phyloP scores from a whole-genome alignment of 1,140 invertebrate species.

The Armadillidium nasatum region DNA sequence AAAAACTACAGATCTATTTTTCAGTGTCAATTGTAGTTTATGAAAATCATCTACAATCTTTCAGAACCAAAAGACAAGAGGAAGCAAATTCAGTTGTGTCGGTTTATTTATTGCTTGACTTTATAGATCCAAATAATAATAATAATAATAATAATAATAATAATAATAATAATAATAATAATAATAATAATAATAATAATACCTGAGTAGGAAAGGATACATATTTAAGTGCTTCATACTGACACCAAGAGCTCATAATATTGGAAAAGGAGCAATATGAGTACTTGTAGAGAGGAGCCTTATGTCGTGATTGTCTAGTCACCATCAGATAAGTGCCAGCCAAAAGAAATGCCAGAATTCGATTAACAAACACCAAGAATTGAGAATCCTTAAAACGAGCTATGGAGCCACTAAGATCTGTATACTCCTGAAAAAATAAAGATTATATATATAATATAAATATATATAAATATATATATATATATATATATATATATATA shows the following conservation, averaged over 20 bases:
- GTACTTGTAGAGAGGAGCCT: conserved; percentile 91
- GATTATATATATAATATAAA: background rate
- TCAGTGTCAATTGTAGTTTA: too few relatives aligned
- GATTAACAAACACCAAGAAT: conserved; percentile 57
- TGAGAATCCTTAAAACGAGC: conserved; percentile 55
- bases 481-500: background rate
- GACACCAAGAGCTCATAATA: conserved; percentile 98
- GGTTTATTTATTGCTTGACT: too few relatives aligned
- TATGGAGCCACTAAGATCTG: conserved; percentile 26
- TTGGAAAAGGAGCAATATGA: conserved; percentile 95
- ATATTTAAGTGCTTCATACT: conserved; percentile 98
- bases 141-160: conserved; percentile 13
- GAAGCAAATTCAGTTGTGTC: too few relatives aligned
- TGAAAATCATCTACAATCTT: too few relatives aligned
- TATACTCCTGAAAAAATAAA: conserved; percentile 33
- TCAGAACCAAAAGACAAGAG: too few relatives aligned
- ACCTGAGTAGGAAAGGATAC: conserved; percentile 97
- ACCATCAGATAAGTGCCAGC: conserved; percentile 32
- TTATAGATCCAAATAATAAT: too few relatives aligned
- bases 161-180: conserved; percentile 15
- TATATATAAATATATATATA: conserved; percentile 8
- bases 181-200: conserved; percentile 14
- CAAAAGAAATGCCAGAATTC: conserved; percentile 46
- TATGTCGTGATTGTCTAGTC: conserved; percentile 61
- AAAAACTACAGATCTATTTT: too few relatives aligned